A percentile compares a stretch with the other conserved stretches of the same genome.
These are phyloP conservation scores for Drosophila siamana DNA, from an alignment of 2,888 invertebrate genomes.

Conservation along the genomic window DNA sequence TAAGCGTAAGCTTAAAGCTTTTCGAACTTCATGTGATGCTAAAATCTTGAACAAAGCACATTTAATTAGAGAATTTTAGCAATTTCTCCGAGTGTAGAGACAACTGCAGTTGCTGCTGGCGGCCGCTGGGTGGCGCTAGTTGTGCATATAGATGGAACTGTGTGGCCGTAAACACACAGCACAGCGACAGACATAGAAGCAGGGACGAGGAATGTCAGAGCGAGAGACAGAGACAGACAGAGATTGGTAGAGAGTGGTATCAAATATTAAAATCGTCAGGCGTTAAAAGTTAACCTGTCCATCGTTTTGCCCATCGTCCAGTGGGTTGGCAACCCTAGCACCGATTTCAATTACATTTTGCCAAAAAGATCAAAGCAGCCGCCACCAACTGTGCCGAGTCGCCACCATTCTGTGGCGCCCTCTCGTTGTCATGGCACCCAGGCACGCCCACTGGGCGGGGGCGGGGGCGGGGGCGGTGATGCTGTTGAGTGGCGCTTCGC, in stretches of 20 bases:
- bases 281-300: slow-evolving; percentile 7
- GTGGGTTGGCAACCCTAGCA: not conserved
- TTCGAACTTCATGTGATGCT: no score
- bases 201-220: not conserved
- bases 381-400: not conserved
- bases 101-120: not conserved
- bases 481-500: no score
- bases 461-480: no score
- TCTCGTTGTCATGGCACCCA: not conserved
- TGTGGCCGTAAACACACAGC: not conserved
- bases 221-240: not conserved
- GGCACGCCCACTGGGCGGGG: not conserved
- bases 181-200: no score
- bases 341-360: slow-evolving; percentile 7
- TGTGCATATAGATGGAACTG: slow-evolving; percentile 10
- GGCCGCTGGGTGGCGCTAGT: not conserved
- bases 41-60: no score
- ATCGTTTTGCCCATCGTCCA: not conserved
- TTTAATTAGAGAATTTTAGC: no score
- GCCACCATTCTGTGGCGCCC: not conserved
- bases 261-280: slow-evolving; percentile 16
- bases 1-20: no score
- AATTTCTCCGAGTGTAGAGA: slow-evolving; percentile 7
- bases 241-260: slow-evolving; percentile 4
- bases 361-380: not conserved